These are phyloP conservation scores for Chymomyza costata DNA, from an alignment of 1,140 invertebrate species.

Conservation along the genomic window DNA sequence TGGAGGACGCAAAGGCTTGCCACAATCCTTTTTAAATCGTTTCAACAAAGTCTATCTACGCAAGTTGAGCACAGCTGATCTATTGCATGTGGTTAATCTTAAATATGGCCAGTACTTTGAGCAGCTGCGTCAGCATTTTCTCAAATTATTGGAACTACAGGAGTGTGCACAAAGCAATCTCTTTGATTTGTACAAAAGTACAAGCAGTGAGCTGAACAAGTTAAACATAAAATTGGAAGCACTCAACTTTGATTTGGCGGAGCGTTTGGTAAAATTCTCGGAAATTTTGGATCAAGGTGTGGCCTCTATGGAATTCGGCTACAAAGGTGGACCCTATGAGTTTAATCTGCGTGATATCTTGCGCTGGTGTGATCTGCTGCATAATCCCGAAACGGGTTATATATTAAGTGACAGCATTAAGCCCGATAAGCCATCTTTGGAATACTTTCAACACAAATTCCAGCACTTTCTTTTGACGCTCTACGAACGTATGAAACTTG, in stretches of 20 bases:
- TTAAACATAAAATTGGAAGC: not conserved
- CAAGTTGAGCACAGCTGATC: conserved; percentile 85
- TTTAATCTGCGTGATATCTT: conserved; percentile 97
- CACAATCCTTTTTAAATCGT: conserved; percentile 97
- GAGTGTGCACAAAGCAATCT: conserved; percentile 21
- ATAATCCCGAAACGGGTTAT: conserved; percentile 57
- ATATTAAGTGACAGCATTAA: conserved; percentile 14
- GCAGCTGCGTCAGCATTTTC: conserved; percentile 41
- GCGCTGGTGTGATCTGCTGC: conserved; percentile 88
- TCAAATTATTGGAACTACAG: conserved; percentile 3
- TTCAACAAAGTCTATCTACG: conserved; percentile 97
- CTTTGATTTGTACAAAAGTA: conserved; percentile 43
- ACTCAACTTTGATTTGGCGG: conserved; percentile 77
- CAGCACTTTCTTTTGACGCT: conserved; percentile 55
- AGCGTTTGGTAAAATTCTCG: conserved; percentile 90
- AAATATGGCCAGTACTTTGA: conserved; percentile 57
- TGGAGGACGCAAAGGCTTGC: conserved; percentile 94
- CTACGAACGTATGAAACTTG: conserved; percentile 72
- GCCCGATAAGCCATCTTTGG: not conserved
- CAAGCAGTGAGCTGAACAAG: not conserved
- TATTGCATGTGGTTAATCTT: conserved; percentile 76
- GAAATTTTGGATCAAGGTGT: conserved; percentile 82
- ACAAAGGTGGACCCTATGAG: conserved; percentile 93
- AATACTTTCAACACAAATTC: conserved; percentile 30
- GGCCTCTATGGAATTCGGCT: conserved; percentile 81